Base-by-base conservation (phyloP, 2,888 invertebrate species). In the Troilus luridus region DNA sequence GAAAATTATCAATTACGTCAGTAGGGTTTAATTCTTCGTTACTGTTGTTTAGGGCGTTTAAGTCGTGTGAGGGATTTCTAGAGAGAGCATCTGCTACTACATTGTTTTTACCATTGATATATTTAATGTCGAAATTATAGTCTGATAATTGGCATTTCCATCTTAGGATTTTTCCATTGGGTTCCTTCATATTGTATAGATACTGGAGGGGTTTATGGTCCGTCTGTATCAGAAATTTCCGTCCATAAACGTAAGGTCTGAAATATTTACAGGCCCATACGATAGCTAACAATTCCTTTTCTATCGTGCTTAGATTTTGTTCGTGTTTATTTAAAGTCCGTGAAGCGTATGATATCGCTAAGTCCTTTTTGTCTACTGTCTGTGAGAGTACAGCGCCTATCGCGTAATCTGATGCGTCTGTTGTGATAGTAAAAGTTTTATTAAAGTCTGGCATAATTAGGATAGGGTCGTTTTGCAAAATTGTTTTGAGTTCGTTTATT, bases 161-260 rank as follows among this genome's bases (percentile, higher is more conserved):
- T 60, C 85, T 1, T 67, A 88, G 7, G 94, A 94, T 0, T 92
- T 93, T 94, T 0, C 94, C 62, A 0, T 62, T 93, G 56, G 56
- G 56, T 56, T 56, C 56, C 10, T 56, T 56, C 10, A 56, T 10
- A 10, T 56, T 8, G 89, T 94, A 93, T 0, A 94, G 89, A 93
- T 94, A 94, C 8, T 92, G 93, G 7, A 94, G 90, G 0, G 94
- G 94, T 90, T 93, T 93, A 91, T 94, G 94, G 89, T 94, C 94
- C 0, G 94, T 94, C 5, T 93, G 93, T 0, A 94, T 94, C 0
- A 91, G 93, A 72, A 94, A 94, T 91, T 93, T 93, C 56, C 92
- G 93, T 17, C 94, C 94, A 67, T 93, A 93, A 0, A 94, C 88
- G 91, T 94, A 94, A 9, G 93, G 93, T 91, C 93, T 91, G 88